These are phyloP conservation scores for Budorcas taxicolor DNA, from an alignment of 2,113 vertebrate species.

Conservation along the genomic window DNA sequence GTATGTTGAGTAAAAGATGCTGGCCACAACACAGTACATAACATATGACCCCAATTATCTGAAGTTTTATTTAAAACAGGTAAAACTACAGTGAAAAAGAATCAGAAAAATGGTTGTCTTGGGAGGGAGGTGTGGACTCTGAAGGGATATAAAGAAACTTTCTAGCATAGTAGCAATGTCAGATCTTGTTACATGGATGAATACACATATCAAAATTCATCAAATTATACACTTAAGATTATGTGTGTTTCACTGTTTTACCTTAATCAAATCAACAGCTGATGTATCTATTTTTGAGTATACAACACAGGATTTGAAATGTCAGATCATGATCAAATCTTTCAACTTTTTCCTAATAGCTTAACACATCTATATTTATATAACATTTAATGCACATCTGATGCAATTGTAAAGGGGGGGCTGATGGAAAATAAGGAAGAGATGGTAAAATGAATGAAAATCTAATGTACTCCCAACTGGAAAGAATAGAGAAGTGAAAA, in stretches of 20 bases:
- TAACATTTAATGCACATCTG: neutral
- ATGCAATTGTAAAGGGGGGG: neutral
- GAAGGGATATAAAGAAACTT: neutral
- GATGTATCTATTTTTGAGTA: neutral
- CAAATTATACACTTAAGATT: neutral
- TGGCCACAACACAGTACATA: neutral
- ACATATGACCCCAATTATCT: neutral
- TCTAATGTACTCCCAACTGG: neutral
- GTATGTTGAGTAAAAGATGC: neutral
- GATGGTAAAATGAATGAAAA: neutral
- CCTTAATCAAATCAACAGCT: neutral
- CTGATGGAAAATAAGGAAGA: neutral
- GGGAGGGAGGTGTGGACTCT: neutral
- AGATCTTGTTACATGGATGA: neutral
- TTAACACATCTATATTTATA: neutral
- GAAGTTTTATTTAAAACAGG: neutral
- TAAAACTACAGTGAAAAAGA: neutral
- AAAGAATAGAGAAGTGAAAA: neutral
- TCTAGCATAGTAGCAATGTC: neutral
- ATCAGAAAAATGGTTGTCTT: neutral
- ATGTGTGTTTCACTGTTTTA: neutral
- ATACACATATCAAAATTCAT: neutral
- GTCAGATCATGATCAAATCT: neutral
- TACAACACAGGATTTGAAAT: neutral
- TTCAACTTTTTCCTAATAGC: neutral